Evolutionary conservation across 2,797 vertebrate species (phyloP).

Genomic region (Enoplosus armatus): DNA sequence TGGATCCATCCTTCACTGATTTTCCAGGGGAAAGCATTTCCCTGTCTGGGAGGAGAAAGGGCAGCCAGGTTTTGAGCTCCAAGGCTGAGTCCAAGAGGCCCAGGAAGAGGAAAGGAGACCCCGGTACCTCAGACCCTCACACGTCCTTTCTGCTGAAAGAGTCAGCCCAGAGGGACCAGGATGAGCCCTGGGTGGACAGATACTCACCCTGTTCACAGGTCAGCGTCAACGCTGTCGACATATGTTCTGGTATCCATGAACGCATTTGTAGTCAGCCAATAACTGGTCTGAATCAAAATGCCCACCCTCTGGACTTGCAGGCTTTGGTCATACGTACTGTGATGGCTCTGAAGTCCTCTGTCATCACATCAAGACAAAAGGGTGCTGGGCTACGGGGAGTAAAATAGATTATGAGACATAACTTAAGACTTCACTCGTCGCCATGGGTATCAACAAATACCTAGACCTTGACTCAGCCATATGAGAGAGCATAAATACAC

Average conservation of each 20-base stretch:
- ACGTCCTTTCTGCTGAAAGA: constrained; percentile 36
- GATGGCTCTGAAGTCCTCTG: background rate
- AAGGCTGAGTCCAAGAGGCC: constrained; percentile 70
- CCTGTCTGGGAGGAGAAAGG: constrained; percentile 61
- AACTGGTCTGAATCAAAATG: background rate
- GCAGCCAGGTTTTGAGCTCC: constrained; percentile 38
- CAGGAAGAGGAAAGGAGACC: constrained; percentile 80
- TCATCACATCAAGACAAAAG: background rate
- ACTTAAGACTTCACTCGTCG: background rate
- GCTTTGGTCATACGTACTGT: background rate
- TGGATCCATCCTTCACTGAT: constrained; percentile 88
- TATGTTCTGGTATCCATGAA: background rate
- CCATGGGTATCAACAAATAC: background rate
- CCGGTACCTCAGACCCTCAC: constrained; percentile 17
- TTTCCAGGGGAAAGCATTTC: constrained; percentile 74
- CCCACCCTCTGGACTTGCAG: background rate
- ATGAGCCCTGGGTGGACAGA: constrained; percentile 93
- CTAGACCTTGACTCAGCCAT: no score
- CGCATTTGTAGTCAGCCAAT: background rate
- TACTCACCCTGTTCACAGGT: constrained; percentile 91
- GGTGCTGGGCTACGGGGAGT: no score
- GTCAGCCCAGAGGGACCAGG: constrained; percentile 58
- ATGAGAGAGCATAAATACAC: no score
- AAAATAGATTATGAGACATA: background rate
- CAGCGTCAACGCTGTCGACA: constrained; percentile 8